Conservation (phyloP, 2,113 vertebrate genomes). For the Psephotus haematonotus region DNA sequence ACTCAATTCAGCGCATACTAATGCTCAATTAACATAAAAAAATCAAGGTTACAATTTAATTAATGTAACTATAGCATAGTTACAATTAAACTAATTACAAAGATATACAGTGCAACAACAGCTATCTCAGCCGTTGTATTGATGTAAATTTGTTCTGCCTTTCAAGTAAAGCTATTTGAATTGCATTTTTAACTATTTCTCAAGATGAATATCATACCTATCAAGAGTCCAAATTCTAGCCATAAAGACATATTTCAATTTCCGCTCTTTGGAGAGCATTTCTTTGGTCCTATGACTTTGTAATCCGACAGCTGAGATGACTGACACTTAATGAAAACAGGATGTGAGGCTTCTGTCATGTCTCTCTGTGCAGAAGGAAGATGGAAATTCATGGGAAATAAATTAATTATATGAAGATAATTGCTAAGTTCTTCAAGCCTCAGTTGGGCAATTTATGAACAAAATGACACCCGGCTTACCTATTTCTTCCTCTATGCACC, state of each 20-base stretch:
- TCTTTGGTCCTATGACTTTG: neutral
- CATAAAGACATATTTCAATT: neutral
- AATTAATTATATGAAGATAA: neutral
- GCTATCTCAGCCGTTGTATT: conserved; percentile 39
- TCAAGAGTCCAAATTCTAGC: neutral
- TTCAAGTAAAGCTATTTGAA: conserved; percentile 64
- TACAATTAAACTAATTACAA: conserved; percentile 73
- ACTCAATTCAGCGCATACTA: conserved; percentile 51
- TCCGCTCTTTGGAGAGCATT: neutral
- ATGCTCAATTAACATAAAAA: conserved; percentile 62
- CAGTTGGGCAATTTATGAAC: neutral
- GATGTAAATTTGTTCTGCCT: conserved; percentile 65
- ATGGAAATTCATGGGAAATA: neutral
- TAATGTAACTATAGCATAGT: conserved; percentile 49
- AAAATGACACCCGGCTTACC: neutral
- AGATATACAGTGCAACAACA: conserved; percentile 58
- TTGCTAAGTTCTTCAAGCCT: neutral
- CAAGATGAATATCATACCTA: conserved; percentile 43
- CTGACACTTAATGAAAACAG: neutral
- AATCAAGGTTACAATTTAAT: conserved; percentile 73
- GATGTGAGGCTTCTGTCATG: neutral
- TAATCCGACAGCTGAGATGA: neutral
- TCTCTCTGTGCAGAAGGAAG: neutral
- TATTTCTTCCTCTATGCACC: neutral
- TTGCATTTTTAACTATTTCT: conserved; percentile 68